phyloP scores from a whole-genome alignment of 2,888 invertebrate species.

The Platycnemis pennipes region DNA sequence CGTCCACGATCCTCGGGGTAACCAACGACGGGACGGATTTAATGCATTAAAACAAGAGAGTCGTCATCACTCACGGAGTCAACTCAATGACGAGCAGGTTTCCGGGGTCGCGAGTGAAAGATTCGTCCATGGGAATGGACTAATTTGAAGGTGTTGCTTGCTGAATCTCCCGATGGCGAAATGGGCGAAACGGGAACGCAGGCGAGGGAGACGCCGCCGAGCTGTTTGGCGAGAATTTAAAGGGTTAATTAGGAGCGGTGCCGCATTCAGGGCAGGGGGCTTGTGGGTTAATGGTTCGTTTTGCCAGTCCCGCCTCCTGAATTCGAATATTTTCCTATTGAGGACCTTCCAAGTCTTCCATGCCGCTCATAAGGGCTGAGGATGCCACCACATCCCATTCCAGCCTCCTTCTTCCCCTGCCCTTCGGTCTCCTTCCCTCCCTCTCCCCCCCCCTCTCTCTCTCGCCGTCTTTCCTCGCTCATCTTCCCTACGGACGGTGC shows the following conservation, averaged over 20 bases:
- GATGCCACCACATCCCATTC: background rate
- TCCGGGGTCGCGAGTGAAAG: conserved; percentile 1
- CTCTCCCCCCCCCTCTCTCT: background rate
- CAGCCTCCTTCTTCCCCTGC: background rate
- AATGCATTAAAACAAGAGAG: background rate
- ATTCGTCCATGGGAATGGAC: conserved; percentile 4
- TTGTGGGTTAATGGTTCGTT: conserved; percentile 41
- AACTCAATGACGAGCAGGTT: background rate
- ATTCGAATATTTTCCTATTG: conserved; percentile 26
- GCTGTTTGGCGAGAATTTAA: conserved; percentile 20
- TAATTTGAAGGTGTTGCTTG: background rate
- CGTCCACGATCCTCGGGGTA: background rate
- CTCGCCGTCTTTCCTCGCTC: background rate
- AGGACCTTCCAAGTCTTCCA: conserved; percentile 12
- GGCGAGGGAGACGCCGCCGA: background rate
- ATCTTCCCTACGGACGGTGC: background rate
- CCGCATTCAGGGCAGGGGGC: background rate
- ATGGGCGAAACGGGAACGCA: background rate
- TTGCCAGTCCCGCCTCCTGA: background rate
- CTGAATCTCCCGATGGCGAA: background rate
- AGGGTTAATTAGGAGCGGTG: conserved; percentile 20
- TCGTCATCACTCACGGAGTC: conserved; percentile 4
- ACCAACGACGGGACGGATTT: background rate
- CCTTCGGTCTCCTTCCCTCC: background rate
- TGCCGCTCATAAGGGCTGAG: background rate